phyloP scores from a whole-genome alignment of 2,888 invertebrate species.

The Drosophila nr. perissopoda region DNA sequence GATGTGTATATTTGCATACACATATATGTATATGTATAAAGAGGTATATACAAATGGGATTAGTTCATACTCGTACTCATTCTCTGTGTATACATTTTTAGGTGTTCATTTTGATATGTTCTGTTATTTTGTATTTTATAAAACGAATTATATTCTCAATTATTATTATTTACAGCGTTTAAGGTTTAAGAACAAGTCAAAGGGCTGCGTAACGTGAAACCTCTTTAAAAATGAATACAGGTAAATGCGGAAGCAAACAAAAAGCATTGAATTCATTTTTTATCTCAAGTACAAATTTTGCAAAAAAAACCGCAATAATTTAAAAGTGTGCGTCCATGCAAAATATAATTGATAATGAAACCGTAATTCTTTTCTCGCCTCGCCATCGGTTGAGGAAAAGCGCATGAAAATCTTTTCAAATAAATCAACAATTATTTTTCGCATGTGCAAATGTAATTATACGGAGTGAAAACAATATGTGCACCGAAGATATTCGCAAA shows the following conservation, averaged over 20 bases:
- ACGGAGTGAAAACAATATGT: conserved; percentile 17
- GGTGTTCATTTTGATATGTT: conserved; percentile 84
- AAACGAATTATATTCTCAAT: conserved; percentile 48
- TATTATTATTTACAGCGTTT: conserved; percentile 58
- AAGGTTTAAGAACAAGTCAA: conserved; percentile 15
- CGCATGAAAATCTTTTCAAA: conserved; percentile 42
- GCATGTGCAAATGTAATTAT: conserved; percentile 34
- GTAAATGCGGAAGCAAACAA: not conserved
- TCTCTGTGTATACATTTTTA: conserved; percentile 71
- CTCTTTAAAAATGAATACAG: conserved; percentile 48
- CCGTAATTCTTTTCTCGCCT: conserved; percentile 56
- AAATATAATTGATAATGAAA: conserved; percentile 66
- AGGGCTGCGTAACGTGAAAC: conserved; percentile 56
- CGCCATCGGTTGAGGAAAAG: conserved; percentile 8
- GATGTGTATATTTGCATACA: conserved; percentile 55
- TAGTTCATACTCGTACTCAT: conserved; percentile 37
- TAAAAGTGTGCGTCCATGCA: conserved; percentile 39
- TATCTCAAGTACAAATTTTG: conserved; percentile 1
- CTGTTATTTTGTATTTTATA: conserved; percentile 73
- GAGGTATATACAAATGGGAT: conserved; percentile 71
- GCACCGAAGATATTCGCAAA: conserved; percentile 17
- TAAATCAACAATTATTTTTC: conserved; percentile 53
- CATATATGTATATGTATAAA: conserved; percentile 68
- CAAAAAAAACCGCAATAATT: conserved; percentile 34
- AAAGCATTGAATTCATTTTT: not conserved